Base-by-base conservation (phyloP, 2,797 vertebrate genomes). In the Cossypha caffra region DNA sequence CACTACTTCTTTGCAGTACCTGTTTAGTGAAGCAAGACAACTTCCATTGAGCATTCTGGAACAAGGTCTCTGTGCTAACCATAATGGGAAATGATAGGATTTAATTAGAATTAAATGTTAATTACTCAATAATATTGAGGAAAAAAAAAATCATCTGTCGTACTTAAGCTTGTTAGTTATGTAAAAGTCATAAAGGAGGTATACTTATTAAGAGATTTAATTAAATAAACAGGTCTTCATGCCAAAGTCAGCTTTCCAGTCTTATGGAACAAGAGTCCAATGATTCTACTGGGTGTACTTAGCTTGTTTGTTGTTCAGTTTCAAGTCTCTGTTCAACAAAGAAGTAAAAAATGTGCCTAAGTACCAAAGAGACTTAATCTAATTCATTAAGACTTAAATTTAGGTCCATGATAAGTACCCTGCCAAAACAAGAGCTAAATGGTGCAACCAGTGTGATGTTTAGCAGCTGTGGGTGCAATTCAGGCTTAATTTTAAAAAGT, bases 51-150 rank as follows among this genome's bases (percentile, higher is more conserved):
- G 72, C 4, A 4, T 80, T 91, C 54, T 57, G 35, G 40, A 96
- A 64, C 26, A 5, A 8, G 66, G 40, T 81, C 26, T 86, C 33
- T 58, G 31, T 88, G 88, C 59, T 88, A 86, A 79, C 37, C 6
- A 6, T 94, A 95, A 88, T 26, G 48, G 33, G 51, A 73, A 95
- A 96, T 84, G 6, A 90, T 51, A 16, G 24, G 24, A 85, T 92
- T 86, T 96, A 48, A 90, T 97, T 95, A 92, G 68, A 92, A 94
- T 88, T 85, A 93, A 95, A 95, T 72, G 76, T 74, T 95, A 97
- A 95, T 96, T 97, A 89, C 86, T 87, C 86, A 90, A 77, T 93
- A 96, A 84, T 95, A 96, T 68, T 89, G 71, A 73, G 91, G 61
- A 76, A 95, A 96, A 96, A 97, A 94, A 96, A 97, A 94, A 96